Percentiles rank a stretch among this genome's conserved stretches.
phyloP scores from a whole-genome alignment of 2,888 invertebrate species.

The Lasioglossum morio region DNA sequence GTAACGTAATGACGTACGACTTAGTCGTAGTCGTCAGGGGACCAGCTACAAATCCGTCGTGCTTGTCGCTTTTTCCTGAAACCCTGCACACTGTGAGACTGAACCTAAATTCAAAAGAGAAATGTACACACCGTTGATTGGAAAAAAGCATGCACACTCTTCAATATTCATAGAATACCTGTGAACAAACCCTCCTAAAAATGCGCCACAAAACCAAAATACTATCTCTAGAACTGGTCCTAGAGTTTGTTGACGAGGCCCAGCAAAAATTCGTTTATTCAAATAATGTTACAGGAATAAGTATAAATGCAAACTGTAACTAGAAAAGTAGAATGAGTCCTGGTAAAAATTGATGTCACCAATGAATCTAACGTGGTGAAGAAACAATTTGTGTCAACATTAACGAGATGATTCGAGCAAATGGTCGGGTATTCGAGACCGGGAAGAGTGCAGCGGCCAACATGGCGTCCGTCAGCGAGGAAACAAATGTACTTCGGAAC shows the following conservation, averaged over 20 bases:
- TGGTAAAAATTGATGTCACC: not conserved
- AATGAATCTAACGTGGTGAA: not conserved
- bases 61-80: not conserved
- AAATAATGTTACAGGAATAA: too few species aligned
- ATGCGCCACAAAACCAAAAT: too few species aligned
- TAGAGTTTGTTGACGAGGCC: too few species aligned
- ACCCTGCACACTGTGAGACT: too few species aligned
- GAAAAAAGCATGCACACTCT: too few species aligned
- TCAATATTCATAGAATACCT: too few species aligned
- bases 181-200: too few species aligned
- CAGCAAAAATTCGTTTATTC: too few species aligned
- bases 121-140: too few species aligned
- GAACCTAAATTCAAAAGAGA: too few species aligned
- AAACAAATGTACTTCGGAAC: not conserved
- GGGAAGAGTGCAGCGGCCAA: not conserved
- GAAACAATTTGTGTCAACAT: not conserved
- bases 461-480: not conserved
- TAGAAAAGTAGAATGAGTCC: not conserved
- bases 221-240: too few species aligned
- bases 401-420: not conserved
- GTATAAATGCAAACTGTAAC: too few species aligned
- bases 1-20: not conserved
- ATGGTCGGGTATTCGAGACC: not conserved
- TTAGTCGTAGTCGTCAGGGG: not conserved
- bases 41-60: not conserved